A percentile compares a stretch with the other conserved stretches of the same genome.
These are phyloP conservation scores for Pristionchus arcanus DNA, from an alignment of 2,888 invertebrate genomes.

Conservation along the genomic window DNA sequence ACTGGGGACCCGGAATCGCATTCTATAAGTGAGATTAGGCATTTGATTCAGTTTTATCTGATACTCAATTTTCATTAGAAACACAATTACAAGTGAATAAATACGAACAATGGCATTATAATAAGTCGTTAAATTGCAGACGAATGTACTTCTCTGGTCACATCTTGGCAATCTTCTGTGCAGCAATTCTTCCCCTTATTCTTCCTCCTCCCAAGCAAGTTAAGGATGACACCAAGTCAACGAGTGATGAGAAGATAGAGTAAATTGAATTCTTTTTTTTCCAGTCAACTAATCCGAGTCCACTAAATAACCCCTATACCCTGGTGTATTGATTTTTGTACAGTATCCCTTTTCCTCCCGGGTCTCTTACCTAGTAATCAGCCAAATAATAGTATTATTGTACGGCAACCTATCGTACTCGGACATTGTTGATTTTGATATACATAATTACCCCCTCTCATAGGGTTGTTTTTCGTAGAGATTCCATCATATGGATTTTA, in stretches of 20 bases:
- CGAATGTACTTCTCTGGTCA: conserved; percentile 46
- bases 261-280: neutral
- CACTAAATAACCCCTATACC: neutral
- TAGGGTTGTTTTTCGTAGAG: neutral
- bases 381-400: conserved; percentile 20
- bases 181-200: conserved; percentile 34
- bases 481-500: conserved; percentile 1
- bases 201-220: conserved; percentile 45
- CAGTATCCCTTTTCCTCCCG: neutral
- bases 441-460: neutral
- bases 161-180: conserved; percentile 49
- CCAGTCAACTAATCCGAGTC: neutral
- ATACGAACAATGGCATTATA: neutral
- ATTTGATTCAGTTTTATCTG: neutral
- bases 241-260: conserved; percentile 5
- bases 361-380: neutral
- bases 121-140: neutral
- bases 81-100: neutral
- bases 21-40: conserved; percentile 85
- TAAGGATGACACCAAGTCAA: neutral
- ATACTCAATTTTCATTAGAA: neutral
- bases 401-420: conserved; percentile 26
- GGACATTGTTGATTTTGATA: conserved; percentile 38
- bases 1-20: conserved; percentile 87
- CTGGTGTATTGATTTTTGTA: conserved; percentile 39